Evolutionary conservation across 2,797 vertebrate genomes (phyloP), one percentile per base, ranked within the genome.

Genomic region (Ctenopoma multispine): DNA sequence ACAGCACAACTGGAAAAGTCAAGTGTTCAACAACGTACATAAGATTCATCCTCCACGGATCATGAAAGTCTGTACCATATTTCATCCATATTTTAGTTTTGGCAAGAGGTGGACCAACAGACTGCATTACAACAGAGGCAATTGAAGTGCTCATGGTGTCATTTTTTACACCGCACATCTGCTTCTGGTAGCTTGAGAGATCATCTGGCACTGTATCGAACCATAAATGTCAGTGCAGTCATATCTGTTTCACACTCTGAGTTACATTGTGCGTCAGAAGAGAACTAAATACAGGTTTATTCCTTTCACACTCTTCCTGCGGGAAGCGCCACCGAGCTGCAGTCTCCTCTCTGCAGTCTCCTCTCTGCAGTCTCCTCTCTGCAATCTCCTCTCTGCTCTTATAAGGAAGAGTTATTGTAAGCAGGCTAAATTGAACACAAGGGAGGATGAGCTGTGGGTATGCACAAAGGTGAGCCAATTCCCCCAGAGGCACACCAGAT

Each of bases 341-440:
- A 61, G 38, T 75, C 66, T 66, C 24, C 57, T 77, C 55, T 80
- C 69, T 87, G 86, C 50, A n/a, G n/a, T n/a, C n/a, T n/a, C n/a
- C n/a, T n/a, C n/a, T n/a, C 55, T 41, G 77, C 44, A 61, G 38
- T 75, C 66, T 66, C 24, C 57, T 77, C n/a, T n/a, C 55, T 41
- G 77, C 44, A 61, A 34, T 75, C 66, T 66, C 24, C 57, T 77
- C 55, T 80, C 69, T 87, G 86, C 50, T 88, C 87, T 81, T 91
- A 90, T 90, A 88, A 88, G 90, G 89, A 75, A 71, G 51, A 14
- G 43, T 34, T 70, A 31, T 46, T 51, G 46, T 65, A 2, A 15
- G 48, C 55, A 41, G 47, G 66, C 61, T 71, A 57, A 78, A 55
- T 9, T 44, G 68, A 80, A 60, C 3, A 3, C 11, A 21, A 54